Conservation (phyloP, 2,888 invertebrate species). For the Caradrina kadenii region DNA sequence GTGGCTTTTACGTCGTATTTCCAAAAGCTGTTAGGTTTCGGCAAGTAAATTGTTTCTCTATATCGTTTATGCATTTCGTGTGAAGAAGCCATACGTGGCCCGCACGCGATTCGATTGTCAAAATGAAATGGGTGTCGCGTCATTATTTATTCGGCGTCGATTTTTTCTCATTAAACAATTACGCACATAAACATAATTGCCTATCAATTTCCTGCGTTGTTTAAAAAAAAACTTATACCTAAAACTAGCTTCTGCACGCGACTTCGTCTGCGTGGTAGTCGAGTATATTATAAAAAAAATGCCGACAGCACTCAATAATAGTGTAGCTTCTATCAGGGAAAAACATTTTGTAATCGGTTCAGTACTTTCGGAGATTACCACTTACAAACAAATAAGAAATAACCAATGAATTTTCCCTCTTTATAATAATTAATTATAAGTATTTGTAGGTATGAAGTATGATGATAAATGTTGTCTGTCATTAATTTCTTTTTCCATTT, state of each 20-base stretch:
- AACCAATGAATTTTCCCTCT: no score
- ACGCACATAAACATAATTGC: slow-evolving; percentile 10
- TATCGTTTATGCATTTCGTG: slow-evolving; percentile 78
- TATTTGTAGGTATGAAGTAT: no score
- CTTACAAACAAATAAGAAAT: no score
- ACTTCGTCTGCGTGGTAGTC: background rate
- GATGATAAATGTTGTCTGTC: no score
- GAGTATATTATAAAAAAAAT: no score
- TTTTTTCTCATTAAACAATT: slow-evolving; percentile 48
- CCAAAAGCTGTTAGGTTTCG: slow-evolving; percentile 54
- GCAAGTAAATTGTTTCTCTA: slow-evolving; percentile 67
- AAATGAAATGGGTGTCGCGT: slow-evolving; percentile 71
- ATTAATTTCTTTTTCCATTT: no score
- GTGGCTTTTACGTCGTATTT: slow-evolving; percentile 43
- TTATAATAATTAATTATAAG: no score
- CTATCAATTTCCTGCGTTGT: background rate
- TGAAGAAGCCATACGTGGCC: slow-evolving; percentile 74
- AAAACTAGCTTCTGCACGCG: background rate
- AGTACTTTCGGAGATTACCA: no score
- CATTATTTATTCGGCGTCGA: slow-evolving; percentile 52
- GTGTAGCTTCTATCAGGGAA: no score
- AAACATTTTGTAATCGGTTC: no score
- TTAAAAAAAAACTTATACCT: background rate
- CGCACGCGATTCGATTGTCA: slow-evolving; percentile 78
- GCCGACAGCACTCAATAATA: no score